Evolutionary conservation across 2,888 invertebrate species (phyloP), one percentile per base, ranked within the genome.

Genomic region (Acrobasis suavella): DNA sequence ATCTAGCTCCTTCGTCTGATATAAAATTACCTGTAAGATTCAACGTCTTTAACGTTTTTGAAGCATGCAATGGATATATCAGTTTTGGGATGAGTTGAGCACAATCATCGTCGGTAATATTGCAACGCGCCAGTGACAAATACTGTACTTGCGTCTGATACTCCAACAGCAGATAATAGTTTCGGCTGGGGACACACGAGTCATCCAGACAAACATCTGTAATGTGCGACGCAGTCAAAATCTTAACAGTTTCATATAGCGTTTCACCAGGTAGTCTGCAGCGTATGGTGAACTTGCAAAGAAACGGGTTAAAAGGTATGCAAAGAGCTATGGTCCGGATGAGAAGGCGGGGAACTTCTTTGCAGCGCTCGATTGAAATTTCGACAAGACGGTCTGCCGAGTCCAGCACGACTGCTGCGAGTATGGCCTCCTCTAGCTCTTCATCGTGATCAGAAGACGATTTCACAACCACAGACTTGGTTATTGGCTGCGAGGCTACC

Each of bases 191-290:
- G 17, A 72, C 67, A 14, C 70, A 72, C 37, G 76, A 69, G 68
- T 76, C 76, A 68, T 80, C 77, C 9, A 80, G 69, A 60, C 67
- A 67, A n/a, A 79, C 49, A 55, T 79, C 76, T 8, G 75, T 74
- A 56, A 79, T 61, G 9, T 67, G 63, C 38, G 75, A 69, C 38
- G 38, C 37, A 2, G 67, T 64, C 15, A 68, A 60, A 17, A 72
- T 63, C 50, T 66, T 69, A 14, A 68, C 67, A 37, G 76, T 63
- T 61, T 75, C 73, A 65, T 72, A 63, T 2, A 79, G 64, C 37
- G 62, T 62, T 7, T 38, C 63, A 22, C 69, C 68, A 42, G 61
- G 58, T 32, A 73, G 54, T 9, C 60, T 55, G 66, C 68, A 64
- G 42, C 68, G 72, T 37, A 75, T 38, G 7, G 69, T 62, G 32